Conservation (phyloP, 2,113 vertebrate species). For the Apus apus region DNA sequence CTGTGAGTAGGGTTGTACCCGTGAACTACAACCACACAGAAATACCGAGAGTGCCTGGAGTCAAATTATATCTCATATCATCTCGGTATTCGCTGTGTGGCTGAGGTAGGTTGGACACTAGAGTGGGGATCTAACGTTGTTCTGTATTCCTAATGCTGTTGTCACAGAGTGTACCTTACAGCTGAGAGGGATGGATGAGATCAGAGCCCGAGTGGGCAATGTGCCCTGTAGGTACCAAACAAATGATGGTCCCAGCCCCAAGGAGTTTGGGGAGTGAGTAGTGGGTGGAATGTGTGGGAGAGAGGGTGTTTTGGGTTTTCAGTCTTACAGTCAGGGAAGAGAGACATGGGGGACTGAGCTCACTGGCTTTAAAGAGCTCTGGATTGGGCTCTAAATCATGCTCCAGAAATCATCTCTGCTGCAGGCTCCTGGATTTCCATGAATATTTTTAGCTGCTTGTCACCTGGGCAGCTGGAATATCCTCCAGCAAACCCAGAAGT, state of each 20-base stretch:
- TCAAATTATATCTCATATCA: fast-evolving
- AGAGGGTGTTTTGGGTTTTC: neutral
- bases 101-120: neutral
- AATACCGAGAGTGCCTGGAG: neutral
- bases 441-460: neutral
- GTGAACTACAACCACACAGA: fast-evolving
- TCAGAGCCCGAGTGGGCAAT: fast-evolving
- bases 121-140: neutral
- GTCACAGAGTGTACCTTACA: fast-evolving
- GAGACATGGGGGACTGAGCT: neutral
- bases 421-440: fast-evolving
- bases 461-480: neutral
- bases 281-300: neutral
- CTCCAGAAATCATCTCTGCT: neutral
- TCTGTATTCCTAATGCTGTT: neutral
- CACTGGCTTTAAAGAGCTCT: neutral
- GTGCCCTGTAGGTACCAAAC: neutral
- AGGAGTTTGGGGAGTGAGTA: neutral
- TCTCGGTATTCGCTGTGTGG: neutral
- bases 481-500: neutral
- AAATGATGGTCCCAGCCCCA: neutral
- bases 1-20: neutral
- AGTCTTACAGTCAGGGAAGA: neutral
- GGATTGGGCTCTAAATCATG: neutral
- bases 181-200: neutral